phyloP scores from a whole-genome alignment of 2,888 invertebrate genomes.

The Trypoxylon attenuatum region DNA sequence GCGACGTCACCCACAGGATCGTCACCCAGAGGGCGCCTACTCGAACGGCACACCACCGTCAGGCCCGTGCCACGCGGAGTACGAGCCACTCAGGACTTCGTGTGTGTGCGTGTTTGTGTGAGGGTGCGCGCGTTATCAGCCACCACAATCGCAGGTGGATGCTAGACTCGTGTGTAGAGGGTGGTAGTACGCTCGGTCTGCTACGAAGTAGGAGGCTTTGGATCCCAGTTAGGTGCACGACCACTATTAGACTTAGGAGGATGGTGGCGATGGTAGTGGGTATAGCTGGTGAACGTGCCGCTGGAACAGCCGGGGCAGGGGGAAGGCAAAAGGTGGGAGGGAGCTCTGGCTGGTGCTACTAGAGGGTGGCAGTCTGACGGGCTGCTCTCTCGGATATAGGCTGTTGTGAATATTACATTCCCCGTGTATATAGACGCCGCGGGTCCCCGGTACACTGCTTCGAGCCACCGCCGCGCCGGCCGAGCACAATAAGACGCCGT shows the following conservation, averaged over 20 bases:
- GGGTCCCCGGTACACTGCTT: constrained; percentile 49
- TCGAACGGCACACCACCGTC: too few species aligned
- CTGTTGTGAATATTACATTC: constrained; percentile 74
- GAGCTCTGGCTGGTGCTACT: constrained; percentile 13
- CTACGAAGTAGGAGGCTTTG: too few species aligned
- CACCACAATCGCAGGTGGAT: constrained; percentile 1
- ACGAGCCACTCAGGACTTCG: too few species aligned
- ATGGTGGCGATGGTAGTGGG: background rate
- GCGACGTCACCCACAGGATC: background rate
- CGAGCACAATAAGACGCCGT: constrained; percentile 68
- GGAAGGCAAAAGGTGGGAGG: constrained; percentile 8
- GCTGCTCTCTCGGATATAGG: constrained; percentile 61
- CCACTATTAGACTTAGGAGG: too few species aligned
- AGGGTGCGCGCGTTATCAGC: too few species aligned
- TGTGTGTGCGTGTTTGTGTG: too few species aligned
- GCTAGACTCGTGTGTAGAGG: background rate
- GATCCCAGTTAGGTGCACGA: background rate
- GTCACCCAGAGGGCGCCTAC: background rate
- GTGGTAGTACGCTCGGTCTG: too few species aligned
- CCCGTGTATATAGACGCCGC: constrained; percentile 63
- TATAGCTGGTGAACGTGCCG: constrained; percentile 18
- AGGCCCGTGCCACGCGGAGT: too few species aligned
- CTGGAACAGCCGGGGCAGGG: constrained; percentile 9
- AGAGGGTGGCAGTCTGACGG: constrained; percentile 53
- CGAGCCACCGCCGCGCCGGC: constrained; percentile 53